Base-by-base conservation (phyloP, 2,888 invertebrate genomes). In the Cartodere bifasciata region DNA sequence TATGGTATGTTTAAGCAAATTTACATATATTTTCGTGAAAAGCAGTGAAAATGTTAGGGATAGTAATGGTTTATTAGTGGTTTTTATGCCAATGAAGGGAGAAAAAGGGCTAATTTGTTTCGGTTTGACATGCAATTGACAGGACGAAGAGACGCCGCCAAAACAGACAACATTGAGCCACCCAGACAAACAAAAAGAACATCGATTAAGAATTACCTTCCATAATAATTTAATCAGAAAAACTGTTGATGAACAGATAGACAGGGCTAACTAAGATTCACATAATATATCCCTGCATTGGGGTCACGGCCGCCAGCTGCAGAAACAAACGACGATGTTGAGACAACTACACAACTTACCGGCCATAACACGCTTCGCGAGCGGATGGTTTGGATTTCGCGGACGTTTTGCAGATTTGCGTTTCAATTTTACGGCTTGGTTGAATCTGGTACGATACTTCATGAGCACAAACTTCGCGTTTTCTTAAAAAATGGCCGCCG, bases 331-430 rank as follows among this genome's bases (percentile, higher is more conserved):
- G 48, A 45, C 47, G 49, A 43, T 45, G 48, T 46, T 43, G 45
- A n/a, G n/a, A n/a, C n/a, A n/a, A 42, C 43, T 46, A 23, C 44
- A 35, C 64, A 65, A 75, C 77, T 77, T 76, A 77, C 77, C 77
- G 77, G 78, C 78, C 79, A 79, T 79, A 75, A 75, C 77, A 76
- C 50, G 48, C 40, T 43, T 47, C 43, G 46, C 47, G 48, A 50
- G 50, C 52, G 53, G 49, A 49, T 47, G 51, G 47, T 52, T 51
- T 48, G 48, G 51, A 53, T 46, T 46, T 44, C 47, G 47, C 45
- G 48, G 50, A 45, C 49, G 48, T 47, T 50, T 49, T 32, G 48
- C 39, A 27, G 45, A 45, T 36, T 43, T 41, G 40, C 47, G 45
- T 34, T 41, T 42, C 37, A 47, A 37, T 42, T 48, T 48, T 35